A percentile compares a stretch with the other conserved stretches of the same genome.
These are phyloP conservation scores for Doryteuthis pealeii DNA, from an alignment of 1,140 invertebrate species.

Conservation along the genomic window DNA sequence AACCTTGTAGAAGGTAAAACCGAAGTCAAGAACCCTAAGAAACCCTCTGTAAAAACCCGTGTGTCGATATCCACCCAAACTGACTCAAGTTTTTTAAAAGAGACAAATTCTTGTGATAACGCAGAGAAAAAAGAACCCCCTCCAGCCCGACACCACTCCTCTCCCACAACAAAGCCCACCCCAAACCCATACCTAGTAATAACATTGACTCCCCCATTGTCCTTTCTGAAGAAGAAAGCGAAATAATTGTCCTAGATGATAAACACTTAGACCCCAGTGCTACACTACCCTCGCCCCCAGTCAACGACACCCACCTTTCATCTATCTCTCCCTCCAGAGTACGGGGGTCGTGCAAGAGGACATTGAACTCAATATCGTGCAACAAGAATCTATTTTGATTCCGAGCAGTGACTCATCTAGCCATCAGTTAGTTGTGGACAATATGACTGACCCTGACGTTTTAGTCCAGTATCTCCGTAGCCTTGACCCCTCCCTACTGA, in stretches of 20 bases:
- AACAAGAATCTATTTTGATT: too few relatives aligned
- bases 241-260: too few relatives aligned
- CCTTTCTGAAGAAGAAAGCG: background rate
- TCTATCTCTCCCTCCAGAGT: background rate
- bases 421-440: background rate
- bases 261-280: too few relatives aligned
- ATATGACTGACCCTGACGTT: background rate
- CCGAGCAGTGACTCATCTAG: background rate
- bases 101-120: background rate
- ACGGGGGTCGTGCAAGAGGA: background rate
- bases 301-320: too few relatives aligned
- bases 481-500: background rate
- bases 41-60: too few relatives aligned
- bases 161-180: background rate
- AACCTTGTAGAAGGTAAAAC: background rate
- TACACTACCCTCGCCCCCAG: too few relatives aligned
- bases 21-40: too few relatives aligned
- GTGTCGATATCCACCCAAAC: background rate
- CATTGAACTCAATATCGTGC: background rate
- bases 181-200: background rate
- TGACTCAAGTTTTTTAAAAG: background rate
- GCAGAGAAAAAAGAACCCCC: background rate
- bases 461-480: background rate
- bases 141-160: background rate
- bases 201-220: background rate